Evolutionary conservation across 2,797 vertebrate species (phyloP).

Genomic region (Takifugu rubripes): DNA sequence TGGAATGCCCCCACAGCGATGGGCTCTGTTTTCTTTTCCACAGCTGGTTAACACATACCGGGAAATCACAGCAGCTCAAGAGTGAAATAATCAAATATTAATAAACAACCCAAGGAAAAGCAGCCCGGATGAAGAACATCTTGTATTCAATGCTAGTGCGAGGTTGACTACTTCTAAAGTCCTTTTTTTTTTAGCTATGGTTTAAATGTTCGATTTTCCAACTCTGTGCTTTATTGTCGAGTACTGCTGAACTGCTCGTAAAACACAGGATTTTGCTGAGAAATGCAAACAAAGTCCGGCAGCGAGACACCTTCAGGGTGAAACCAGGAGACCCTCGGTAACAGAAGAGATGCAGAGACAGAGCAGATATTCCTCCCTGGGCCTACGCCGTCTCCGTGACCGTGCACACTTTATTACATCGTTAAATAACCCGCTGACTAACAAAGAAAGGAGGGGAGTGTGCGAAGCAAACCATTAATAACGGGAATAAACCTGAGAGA

Average conservation of each 20-base stretch:
- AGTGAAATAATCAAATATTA: conserved; percentile 46
- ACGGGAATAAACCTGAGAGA: conserved; percentile 57
- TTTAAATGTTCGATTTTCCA: no score
- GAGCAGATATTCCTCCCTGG: conserved; percentile 44
- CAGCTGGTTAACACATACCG: conserved; percentile 41
- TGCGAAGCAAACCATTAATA: conserved; percentile 59
- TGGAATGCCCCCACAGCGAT: neutral
- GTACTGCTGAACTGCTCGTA: neutral
- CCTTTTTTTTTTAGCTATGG: neutral
- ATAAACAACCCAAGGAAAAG: conserved; percentile 60
- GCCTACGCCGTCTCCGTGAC: conserved; percentile 55
- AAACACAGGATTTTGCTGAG: conserved; percentile 6
- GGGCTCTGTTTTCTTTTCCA: conserved; percentile 14
- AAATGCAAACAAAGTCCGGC: conserved; percentile 28
- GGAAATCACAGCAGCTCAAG: conserved; percentile 47
- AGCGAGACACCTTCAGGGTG: conserved; percentile 7
- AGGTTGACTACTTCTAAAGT: no score
- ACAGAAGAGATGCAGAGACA: conserved; percentile 42
- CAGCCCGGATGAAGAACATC: conserved; percentile 57
- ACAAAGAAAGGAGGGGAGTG: conserved; percentile 53
- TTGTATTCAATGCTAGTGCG: no score
- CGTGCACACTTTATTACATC: conserved; percentile 59
- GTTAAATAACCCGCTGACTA: conserved; percentile 68
- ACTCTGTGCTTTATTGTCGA: no score
- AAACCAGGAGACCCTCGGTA: conserved; percentile 13